Evolutionary conservation across 2,888 invertebrate genomes (phyloP).

Genomic region (Thymelicus sylvestris): DNA sequence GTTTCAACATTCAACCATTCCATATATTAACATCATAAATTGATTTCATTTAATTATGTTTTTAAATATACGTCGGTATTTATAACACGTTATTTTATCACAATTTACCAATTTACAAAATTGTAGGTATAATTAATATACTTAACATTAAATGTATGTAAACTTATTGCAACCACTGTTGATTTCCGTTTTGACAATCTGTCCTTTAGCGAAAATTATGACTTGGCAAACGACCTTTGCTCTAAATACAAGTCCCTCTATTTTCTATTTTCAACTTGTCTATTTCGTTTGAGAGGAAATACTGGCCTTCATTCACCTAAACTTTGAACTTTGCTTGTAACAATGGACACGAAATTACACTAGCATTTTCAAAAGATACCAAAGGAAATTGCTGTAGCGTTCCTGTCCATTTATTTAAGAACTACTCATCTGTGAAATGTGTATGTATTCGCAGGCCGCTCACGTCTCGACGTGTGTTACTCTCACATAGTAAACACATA

Average conservation of each 20-base stretch:
- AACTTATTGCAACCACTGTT: no score
- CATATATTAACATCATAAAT: no score
- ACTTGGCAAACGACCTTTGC: no score
- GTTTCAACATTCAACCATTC: neutral
- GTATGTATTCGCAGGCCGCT: constrained; percentile 24
- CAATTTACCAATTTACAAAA: no score
- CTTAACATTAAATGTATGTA: no score
- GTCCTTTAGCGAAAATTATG: no score
- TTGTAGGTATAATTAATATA: no score
- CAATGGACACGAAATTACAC: constrained; percentile 26
- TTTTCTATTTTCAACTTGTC: neutral
- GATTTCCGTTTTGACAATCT: no score
- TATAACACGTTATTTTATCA: no score
- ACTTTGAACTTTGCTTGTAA: constrained; percentile 12
- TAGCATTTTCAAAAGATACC: constrained; percentile 23
- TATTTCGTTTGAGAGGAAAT: neutral
- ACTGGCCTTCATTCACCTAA: neutral
- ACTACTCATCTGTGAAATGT: constrained; percentile 35
- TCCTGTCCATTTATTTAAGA: constrained; percentile 34
- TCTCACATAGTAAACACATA: constrained; percentile 27
- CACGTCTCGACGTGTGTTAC: constrained; percentile 25
- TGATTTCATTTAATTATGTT: no score
- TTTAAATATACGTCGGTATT: no score
- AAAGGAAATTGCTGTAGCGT: constrained; percentile 31
- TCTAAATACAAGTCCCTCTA: no score